Evolutionary conservation across 2,888 invertebrate genomes (phyloP).

Genomic region (Diaperis boleti): DNA sequence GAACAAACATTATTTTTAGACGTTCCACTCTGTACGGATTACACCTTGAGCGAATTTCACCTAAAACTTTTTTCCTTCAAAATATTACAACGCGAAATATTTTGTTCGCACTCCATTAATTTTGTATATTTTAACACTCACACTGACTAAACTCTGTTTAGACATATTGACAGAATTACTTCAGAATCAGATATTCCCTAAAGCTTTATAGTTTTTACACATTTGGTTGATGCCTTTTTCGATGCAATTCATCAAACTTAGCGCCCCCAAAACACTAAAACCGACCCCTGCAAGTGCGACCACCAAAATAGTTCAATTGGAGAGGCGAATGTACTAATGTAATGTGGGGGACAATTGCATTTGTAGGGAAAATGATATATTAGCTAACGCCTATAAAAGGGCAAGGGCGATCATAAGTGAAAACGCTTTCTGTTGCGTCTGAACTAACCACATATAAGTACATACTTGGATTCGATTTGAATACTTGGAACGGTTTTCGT

Average conservation of each 20-base stretch:
- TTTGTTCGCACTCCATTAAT: too few relatives aligned
- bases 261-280: conserved; percentile 15
- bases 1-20: too few relatives aligned
- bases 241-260: conserved; percentile 13
- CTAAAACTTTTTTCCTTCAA: too few relatives aligned
- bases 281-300: neutral
- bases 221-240: conserved; percentile 18
- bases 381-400: conserved; percentile 13
- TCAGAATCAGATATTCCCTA: too few relatives aligned
- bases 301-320: too few relatives aligned
- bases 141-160: too few relatives aligned
- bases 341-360: conserved; percentile 10
- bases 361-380: conserved; percentile 20
- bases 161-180: too few relatives aligned
- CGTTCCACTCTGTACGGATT: too few relatives aligned
- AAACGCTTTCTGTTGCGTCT: neutral
- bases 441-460: conserved; percentile 36
- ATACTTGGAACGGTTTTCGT: conserved; percentile 39
- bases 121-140: too few relatives aligned
- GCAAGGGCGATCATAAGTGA: neutral
- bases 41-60: too few relatives aligned
- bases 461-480: conserved; percentile 35
- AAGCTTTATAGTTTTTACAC: conserved; percentile 14
- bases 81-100: too few relatives aligned
- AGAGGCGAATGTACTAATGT: conserved; percentile 32